Evolutionary conservation across 2,888 invertebrate genomes (phyloP).

Genomic region (Stomorhina lunata): DNA sequence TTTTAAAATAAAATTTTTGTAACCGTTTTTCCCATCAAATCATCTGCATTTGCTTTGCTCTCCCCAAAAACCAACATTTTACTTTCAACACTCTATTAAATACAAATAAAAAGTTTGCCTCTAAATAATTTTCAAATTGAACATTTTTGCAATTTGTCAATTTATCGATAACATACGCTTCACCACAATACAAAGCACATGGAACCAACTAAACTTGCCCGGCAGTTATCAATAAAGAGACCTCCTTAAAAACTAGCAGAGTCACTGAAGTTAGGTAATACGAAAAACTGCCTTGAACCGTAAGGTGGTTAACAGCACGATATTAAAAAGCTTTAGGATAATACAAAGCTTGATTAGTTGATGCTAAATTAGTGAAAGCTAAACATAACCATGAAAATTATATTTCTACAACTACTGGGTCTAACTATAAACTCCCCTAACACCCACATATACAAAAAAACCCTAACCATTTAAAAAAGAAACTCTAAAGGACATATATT

Average conservation of each 20-base stretch:
- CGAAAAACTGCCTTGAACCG: too few species aligned
- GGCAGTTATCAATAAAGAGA: too few species aligned
- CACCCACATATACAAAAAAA: slow-evolving; percentile 4
- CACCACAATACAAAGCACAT: slow-evolving; percentile 41
- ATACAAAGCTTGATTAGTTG: too few species aligned
- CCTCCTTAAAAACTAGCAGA: too few species aligned
- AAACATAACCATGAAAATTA: too few species aligned
- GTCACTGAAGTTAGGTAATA: too few species aligned
- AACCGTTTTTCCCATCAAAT: background rate
- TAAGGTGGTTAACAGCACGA: too few species aligned
- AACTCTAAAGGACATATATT: background rate
- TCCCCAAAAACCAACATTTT: slow-evolving; percentile 9
- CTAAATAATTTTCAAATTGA: slow-evolving; percentile 58
- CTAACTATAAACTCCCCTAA: too few species aligned
- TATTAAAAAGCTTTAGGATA: too few species aligned
- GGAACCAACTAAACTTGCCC: background rate
- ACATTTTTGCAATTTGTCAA: slow-evolving; percentile 76
- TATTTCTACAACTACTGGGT: too few species aligned
- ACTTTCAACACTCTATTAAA: slow-evolving; percentile 60
- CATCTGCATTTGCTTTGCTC: background rate
- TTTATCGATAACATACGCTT: slow-evolving; percentile 73
- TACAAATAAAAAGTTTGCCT: slow-evolving; percentile 55
- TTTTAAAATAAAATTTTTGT: background rate
- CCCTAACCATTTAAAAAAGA: background rate
- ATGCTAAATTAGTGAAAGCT: too few species aligned